These are phyloP conservation scores for Nebria ingens DNA, from an alignment of 1,140 invertebrate species.

Conservation along the genomic window DNA sequence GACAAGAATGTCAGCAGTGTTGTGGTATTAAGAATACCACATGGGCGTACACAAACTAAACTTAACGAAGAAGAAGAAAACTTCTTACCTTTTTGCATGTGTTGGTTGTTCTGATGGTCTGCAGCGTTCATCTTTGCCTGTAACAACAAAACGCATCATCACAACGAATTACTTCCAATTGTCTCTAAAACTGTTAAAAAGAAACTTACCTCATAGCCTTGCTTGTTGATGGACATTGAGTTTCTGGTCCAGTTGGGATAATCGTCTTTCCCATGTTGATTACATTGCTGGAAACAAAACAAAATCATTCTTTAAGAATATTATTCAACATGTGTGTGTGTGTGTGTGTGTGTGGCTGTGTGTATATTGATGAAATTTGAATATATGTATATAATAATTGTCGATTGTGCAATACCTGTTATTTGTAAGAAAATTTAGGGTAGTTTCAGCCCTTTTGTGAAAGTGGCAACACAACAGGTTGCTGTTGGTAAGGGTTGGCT, in stretches of 20 bases:
- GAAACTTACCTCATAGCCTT: conserved; percentile 30
- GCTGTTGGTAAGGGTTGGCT: no score
- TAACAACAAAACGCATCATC: neutral
- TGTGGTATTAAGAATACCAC: no score
- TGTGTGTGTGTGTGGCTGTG: no score
- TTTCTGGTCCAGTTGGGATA: conserved; percentile 33
- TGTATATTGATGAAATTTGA: no score
- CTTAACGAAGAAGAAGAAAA: conserved; percentile 10
- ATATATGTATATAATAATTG: no score
- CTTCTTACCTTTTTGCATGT: conserved; percentile 33
- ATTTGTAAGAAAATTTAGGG: no score
- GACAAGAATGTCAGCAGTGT: no score
- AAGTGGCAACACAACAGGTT: no score
- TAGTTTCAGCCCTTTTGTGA: no score
- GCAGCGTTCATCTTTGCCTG: conserved; percentile 29
- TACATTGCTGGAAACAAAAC: conserved; percentile 29
- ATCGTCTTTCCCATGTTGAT: conserved; percentile 32
- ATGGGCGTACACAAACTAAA: conserved; percentile 4
- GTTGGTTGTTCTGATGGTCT: conserved; percentile 25
- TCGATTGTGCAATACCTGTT: no score
- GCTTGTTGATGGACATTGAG: conserved; percentile 34
- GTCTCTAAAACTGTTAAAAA: no score
- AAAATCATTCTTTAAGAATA: conserved; percentile 13
- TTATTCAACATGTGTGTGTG: neutral
- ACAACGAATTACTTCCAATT: no score